phyloP scores from a whole-genome alignment of 2,113 vertebrate species.

The Strix aluco region DNA sequence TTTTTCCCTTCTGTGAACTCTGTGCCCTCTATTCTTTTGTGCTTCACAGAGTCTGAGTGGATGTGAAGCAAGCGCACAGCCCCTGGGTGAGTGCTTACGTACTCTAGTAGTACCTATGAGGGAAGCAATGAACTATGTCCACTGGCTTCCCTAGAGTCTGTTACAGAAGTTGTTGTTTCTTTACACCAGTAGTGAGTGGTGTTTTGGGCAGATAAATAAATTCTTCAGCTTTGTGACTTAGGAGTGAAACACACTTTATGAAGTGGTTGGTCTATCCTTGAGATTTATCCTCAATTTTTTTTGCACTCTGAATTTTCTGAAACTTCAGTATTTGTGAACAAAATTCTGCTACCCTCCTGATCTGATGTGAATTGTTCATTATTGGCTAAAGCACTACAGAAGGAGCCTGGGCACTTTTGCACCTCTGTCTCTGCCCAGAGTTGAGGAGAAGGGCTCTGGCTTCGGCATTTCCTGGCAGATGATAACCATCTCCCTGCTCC shows the following conservation, averaged over 20 bases:
- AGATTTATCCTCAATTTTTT: background rate
- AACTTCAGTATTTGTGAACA: background rate
- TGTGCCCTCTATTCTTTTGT: background rate
- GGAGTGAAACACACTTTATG: background rate
- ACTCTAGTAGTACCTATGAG: background rate
- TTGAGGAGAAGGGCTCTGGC: background rate
- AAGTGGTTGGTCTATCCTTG: background rate
- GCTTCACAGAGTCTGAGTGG: background rate
- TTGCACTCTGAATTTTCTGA: background rate
- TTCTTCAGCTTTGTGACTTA: background rate
- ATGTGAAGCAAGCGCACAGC: background rate
- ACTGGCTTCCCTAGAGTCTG: background rate
- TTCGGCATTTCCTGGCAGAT: background rate
- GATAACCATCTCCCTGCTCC: background rate
- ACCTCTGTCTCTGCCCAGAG: background rate
- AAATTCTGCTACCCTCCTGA: background rate
- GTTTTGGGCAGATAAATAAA: background rate
- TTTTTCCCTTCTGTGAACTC: background rate
- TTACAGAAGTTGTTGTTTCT: background rate
- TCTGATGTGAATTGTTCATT: background rate
- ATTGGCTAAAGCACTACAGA: background rate
- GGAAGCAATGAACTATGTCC: background rate
- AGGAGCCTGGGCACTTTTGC: background rate
- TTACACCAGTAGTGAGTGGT: background rate
- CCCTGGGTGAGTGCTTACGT: accelerated